These are phyloP conservation scores for Zosterops borbonicus DNA, from an alignment of 2,113 vertebrate genomes.

Conservation along the genomic window DNA sequence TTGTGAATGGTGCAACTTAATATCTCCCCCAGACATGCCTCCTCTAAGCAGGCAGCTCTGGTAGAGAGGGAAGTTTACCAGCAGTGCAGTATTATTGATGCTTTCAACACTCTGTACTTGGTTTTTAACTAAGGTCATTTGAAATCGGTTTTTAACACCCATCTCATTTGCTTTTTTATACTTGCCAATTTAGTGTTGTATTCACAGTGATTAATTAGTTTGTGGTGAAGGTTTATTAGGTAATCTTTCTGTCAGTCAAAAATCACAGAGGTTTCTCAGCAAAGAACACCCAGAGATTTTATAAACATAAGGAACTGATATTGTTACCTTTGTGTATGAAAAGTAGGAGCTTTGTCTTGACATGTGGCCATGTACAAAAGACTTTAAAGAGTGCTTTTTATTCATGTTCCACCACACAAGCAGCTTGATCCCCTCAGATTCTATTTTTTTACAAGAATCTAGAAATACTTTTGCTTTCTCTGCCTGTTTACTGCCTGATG, in stretches of 20 bases:
- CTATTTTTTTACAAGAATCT: constrained; percentile 27
- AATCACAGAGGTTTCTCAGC: constrained; percentile 51
- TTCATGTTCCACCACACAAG: not conserved
- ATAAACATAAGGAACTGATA: constrained; percentile 23
- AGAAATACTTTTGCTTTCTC: not conserved
- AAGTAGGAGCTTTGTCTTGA: not conserved
- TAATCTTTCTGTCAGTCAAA: constrained; percentile 78
- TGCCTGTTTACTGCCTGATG: not conserved
- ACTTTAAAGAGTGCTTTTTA: not conserved
- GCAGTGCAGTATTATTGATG: not conserved
- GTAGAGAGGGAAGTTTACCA: not conserved
- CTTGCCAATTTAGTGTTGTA: constrained; percentile 73
- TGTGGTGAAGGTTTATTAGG: constrained; percentile 77
- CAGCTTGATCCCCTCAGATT: not conserved
- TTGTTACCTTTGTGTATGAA: not conserved
- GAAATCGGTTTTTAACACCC: constrained; percentile 71
- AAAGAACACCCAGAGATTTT: constrained; percentile 44
- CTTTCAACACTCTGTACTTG: constrained; percentile 46
- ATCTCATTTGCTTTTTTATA: constrained; percentile 77
- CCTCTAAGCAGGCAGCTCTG: not conserved
- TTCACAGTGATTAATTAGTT: constrained; percentile 80
- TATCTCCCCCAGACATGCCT: not conserved
- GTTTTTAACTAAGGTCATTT: constrained; percentile 75
- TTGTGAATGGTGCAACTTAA: fast-evolving
- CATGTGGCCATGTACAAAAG: not conserved